Conservation (phyloP, 2,888 invertebrate genomes). For the Osmoderma eremita region DNA sequence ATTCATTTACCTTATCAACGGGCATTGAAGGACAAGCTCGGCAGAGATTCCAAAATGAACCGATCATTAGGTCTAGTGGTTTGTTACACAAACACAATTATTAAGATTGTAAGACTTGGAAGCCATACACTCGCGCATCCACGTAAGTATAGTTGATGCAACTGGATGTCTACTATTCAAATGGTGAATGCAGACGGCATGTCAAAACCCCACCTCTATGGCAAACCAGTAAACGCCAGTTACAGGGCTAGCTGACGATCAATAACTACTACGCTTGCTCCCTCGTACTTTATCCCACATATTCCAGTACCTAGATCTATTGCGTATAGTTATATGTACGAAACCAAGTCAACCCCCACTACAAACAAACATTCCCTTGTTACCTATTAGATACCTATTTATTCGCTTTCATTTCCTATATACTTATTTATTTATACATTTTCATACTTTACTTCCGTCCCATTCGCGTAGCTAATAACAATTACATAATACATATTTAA, state of each 20-base stretch:
- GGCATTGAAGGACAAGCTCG: conserved; percentile 97
- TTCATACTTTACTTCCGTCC: no score
- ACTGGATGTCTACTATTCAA: conserved; percentile 42
- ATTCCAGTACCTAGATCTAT: conserved; percentile 20
- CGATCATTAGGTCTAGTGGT: conserved; percentile 80
- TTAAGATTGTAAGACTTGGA: conserved; percentile 48
- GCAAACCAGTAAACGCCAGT: conserved; percentile 49
- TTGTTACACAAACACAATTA: conserved; percentile 49
- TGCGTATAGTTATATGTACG: not conserved
- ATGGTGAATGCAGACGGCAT: conserved; percentile 51
- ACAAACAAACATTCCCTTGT: not conserved
- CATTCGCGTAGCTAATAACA: no score
- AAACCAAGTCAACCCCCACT: conserved; percentile 7
- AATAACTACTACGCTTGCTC: conserved; percentile 53
- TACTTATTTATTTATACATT: no score
- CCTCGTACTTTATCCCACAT: conserved; percentile 30
- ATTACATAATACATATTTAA: no score
- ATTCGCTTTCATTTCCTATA: no score
- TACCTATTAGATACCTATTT: no score
- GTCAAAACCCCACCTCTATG: conserved; percentile 53
- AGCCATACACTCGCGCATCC: conserved; percentile 49
- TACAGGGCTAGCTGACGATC: conserved; percentile 49
- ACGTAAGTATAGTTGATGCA: conserved; percentile 39
- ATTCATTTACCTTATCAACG: conserved; percentile 86
- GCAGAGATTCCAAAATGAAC: conserved; percentile 97